Evolutionary conservation across 2,113 vertebrate species (phyloP).

Genomic region (Tyto alba): DNA sequence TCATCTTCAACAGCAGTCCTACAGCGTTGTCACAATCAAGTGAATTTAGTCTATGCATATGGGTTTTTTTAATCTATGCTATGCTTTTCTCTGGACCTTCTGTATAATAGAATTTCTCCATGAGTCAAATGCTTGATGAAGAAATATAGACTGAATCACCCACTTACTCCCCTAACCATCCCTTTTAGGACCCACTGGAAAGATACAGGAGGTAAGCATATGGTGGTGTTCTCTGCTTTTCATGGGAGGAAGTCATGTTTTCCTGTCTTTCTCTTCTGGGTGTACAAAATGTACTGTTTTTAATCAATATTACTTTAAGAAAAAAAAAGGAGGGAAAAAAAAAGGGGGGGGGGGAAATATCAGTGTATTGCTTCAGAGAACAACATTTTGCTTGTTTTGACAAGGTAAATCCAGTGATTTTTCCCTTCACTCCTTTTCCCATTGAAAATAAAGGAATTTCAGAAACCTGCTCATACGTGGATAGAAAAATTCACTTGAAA

Average conservation of each 20-base stretch:
- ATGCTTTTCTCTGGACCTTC: background rate
- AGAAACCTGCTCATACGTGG: background rate
- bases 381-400: background rate
- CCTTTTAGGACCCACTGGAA: background rate
- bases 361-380: background rate
- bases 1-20: background rate
- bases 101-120: background rate
- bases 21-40: background rate
- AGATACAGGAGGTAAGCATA: background rate
- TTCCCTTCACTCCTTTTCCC: background rate
- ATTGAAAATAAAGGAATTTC: background rate
- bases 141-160: background rate
- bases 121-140: background rate
- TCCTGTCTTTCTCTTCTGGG: background rate
- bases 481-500: background rate
- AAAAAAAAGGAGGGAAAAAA: background rate
- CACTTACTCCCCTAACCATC: background rate
- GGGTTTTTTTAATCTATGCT: background rate
- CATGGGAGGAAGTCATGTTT: background rate
- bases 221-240: background rate
- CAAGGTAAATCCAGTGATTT: background rate
- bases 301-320: background rate
- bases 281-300: background rate
- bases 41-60: background rate
- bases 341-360: background rate